These are phyloP conservation scores for Myrmecophaga tridactyla DNA, from an alignment of 2,113 vertebrate genomes.

Conservation along the genomic window DNA sequence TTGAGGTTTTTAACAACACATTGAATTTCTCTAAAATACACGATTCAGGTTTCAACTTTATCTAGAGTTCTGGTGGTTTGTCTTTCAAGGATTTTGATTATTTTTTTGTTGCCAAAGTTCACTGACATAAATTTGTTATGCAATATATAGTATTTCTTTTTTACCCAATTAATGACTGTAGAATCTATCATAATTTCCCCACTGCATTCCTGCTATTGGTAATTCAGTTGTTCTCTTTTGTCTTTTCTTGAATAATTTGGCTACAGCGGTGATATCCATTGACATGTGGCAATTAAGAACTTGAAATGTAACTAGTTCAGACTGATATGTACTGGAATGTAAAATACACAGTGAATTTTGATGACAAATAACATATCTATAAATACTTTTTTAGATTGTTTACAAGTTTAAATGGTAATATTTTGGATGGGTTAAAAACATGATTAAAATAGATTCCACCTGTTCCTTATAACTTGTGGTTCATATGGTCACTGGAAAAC, in stretches of 20 bases:
- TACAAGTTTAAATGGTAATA: background rate
- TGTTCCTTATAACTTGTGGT: background rate
- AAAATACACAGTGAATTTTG: background rate
- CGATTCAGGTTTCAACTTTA: background rate
- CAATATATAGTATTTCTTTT: no score
- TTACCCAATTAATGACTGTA: background rate
- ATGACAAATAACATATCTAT: background rate
- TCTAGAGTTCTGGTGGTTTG: background rate
- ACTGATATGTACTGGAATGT: background rate
- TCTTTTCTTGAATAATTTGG: background rate
- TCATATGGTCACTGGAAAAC: background rate
- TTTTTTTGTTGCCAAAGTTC: background rate
- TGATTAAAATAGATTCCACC: background rate
- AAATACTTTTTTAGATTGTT: background rate
- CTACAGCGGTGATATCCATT: background rate
- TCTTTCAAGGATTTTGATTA: background rate
- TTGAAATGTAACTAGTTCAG: background rate
- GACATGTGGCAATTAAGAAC: background rate
- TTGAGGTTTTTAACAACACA: background rate
- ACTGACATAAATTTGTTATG: background rate
- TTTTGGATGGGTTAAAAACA: background rate
- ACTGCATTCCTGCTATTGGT: background rate
- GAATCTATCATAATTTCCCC: background rate
- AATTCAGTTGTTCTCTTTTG: background rate
- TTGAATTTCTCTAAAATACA: background rate